phyloP scores from a whole-genome alignment of 2,888 invertebrate species.

The Xestia ashworthii region DNA sequence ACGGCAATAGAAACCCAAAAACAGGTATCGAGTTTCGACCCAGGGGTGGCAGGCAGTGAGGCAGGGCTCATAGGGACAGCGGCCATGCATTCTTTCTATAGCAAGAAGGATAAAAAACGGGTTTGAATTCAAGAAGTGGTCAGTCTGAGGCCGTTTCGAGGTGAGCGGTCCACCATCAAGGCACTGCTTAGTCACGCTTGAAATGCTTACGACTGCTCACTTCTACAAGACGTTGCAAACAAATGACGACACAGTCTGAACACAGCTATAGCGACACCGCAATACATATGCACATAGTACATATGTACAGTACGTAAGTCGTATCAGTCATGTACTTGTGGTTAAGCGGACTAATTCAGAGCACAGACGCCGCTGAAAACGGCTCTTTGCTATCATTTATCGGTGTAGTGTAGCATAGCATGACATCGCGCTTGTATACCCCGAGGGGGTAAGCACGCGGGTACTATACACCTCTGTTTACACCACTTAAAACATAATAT shows the following conservation, averaged over 20 bases:
- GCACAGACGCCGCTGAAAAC: conserved; percentile 54
- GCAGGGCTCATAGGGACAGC: conserved; percentile 43
- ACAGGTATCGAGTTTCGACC: conserved; percentile 47
- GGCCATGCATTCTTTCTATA: conserved; percentile 73
- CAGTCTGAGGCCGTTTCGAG: conserved; percentile 84
- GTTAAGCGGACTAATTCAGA: conserved; percentile 59
- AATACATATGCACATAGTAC: conserved; percentile 43
- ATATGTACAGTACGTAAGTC: conserved; percentile 22
- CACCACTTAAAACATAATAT: neutral
- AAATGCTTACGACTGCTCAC: conserved; percentile 81
- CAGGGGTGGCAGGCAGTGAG: conserved; percentile 52
- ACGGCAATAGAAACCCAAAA: conserved; percentile 44
- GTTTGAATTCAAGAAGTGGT: conserved; percentile 86
- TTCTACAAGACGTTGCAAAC: conserved; percentile 78
- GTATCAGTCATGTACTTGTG: conserved; percentile 58
- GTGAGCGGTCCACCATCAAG: conserved; percentile 83
- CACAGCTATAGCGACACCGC: conserved; percentile 56
- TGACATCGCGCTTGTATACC: neutral
- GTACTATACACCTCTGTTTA: neutral
- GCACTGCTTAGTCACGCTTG: conserved; percentile 85
- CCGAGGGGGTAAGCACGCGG: neutral
- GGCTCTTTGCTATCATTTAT: conserved; percentile 54
- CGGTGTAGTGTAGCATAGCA: conserved; percentile 19
- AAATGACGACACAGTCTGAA: conserved; percentile 73
- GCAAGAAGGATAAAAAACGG: conserved; percentile 77